phyloP scores from a whole-genome alignment of 2,113 vertebrate species.

The Zingel zingel region DNA sequence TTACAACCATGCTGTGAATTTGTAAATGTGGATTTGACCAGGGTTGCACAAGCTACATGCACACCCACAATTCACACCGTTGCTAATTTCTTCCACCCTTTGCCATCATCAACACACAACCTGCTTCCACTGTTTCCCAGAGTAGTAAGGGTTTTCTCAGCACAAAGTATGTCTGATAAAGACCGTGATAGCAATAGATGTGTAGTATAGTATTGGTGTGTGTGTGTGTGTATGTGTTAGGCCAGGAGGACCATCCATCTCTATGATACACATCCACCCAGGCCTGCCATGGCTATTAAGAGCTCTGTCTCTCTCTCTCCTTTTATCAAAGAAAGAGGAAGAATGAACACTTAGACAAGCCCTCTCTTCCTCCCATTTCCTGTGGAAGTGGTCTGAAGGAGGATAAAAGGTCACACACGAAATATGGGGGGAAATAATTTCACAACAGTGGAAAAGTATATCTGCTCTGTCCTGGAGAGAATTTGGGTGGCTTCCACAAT shows the following conservation, averaged over 20 bases:
- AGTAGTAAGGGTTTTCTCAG: background rate
- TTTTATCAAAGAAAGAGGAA: no score
- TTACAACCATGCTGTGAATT: slow-evolving; percentile 4
- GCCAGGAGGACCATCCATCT: slow-evolving; percentile 61
- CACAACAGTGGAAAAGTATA: no score
- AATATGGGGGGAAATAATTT: no score
- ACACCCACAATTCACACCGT: background rate
- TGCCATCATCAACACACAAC: slow-evolving; percentile 1
- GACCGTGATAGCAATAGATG: no score
- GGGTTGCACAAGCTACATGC: background rate
- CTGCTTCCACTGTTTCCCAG: background rate
- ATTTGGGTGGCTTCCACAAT: no score
- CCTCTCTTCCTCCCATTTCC: background rate
- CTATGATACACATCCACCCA: slow-evolving; percentile 54
- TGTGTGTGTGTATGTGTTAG: background rate
- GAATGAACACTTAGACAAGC: background rate
- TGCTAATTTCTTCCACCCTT: background rate
- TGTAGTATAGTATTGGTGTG: background rate
- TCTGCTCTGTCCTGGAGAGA: no score
- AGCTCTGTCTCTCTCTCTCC: slow-evolving; percentile 36
- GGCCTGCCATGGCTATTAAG: slow-evolving; percentile 58
- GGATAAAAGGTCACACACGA: slow-evolving; percentile 54
- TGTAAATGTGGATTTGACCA: slow-evolving; percentile 9
- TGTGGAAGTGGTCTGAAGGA: slow-evolving; percentile 35
- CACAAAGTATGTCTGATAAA: background rate